Conservation (phyloP, 2,113 vertebrate species). For the Speoplatyrhinus poulsoni region DNA sequence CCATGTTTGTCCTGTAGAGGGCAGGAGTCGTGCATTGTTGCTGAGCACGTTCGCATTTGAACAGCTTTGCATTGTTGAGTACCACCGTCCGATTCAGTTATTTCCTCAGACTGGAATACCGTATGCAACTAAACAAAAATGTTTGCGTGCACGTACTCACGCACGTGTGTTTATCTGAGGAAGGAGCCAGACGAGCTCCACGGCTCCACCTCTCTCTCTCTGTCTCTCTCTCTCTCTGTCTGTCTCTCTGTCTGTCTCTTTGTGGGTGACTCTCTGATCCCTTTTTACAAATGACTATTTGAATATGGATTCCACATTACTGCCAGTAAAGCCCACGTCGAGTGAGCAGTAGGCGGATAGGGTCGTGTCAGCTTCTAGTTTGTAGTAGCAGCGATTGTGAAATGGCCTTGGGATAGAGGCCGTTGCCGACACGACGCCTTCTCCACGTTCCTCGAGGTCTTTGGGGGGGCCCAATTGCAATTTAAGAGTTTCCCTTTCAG, state of each 20-base stretch:
- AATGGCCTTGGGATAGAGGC: slow-evolving; percentile 41
- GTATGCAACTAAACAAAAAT: neutral
- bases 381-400: slow-evolving; percentile 11
- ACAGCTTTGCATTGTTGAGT: too few relatives aligned
- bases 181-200: slow-evolving; percentile 56
- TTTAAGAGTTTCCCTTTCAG: neutral
- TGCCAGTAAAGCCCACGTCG: neutral
- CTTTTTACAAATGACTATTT: slow-evolving; percentile 4
- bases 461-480: slow-evolving; percentile 12
- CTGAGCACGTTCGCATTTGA: too few relatives aligned
- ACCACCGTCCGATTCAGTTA: too few relatives aligned
- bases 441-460: slow-evolving; percentile 26
- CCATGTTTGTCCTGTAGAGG: too few relatives aligned
- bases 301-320: neutral
- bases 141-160: too few relatives aligned
- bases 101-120: too few relatives aligned
- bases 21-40: too few relatives aligned
- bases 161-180: slow-evolving; percentile 14
- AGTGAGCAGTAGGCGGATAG: neutral
- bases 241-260: neutral
- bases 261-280: neutral
- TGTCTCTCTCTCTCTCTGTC: slow-evolving; percentile 1
- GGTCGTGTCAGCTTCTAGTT: neutral
- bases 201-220: slow-evolving; percentile 33
- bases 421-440: slow-evolving; percentile 65